Percentiles rank a stretch among this genome's conserved stretches.
Evolutionary conservation across 2,797 vertebrate genomes (phyloP).

Genomic region (Mareca penelope): DNA sequence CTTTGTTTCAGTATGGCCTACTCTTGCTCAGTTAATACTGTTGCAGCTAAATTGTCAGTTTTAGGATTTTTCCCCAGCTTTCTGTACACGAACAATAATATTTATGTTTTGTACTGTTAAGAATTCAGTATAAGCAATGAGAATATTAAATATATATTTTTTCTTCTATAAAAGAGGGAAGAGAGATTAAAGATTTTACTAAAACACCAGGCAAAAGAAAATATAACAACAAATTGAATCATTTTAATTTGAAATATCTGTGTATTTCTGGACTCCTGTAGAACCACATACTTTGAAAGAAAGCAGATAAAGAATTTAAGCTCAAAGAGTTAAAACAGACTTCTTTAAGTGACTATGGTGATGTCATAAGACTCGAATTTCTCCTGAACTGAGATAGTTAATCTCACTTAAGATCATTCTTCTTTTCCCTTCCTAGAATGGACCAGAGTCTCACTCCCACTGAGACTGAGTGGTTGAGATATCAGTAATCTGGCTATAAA

Average conservation of each 20-base stretch:
- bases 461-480: constrained; percentile 24
- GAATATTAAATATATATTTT: background rate
- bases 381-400: constrained; percentile 7
- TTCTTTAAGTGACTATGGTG: background rate
- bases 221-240: background rate
- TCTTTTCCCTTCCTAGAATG: background rate
- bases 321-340: background rate
- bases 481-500: constrained; percentile 40
- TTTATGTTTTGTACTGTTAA: background rate
- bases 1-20: background rate
- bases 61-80: background rate
- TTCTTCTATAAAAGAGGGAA: background rate
- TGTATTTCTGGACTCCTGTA: background rate
- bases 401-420: background rate
- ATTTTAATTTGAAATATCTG: background rate
- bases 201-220: background rate
- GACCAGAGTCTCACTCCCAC: background rate
- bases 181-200: background rate
- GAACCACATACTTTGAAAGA: background rate
- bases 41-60: background rate
- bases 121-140: background rate
- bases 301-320: background rate
- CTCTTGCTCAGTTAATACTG: background rate
- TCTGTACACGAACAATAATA: background rate
- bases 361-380: background rate